These are phyloP conservation scores for Dasysyrphus albostriatus DNA, from an alignment of 2,888 invertebrate genomes.

Conservation along the genomic window DNA sequence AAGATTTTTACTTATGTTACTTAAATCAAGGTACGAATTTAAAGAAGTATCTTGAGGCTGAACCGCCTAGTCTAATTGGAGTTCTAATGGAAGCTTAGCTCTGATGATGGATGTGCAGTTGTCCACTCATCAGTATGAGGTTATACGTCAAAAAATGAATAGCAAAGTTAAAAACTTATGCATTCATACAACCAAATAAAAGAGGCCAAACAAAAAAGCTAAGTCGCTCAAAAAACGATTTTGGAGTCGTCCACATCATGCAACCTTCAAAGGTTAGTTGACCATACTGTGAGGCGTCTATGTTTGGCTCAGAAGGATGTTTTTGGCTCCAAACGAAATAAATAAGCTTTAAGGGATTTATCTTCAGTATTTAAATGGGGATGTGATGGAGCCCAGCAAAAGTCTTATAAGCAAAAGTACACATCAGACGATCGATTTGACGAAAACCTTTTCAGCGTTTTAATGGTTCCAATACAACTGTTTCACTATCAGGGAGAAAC, in stretches of 20 bases:
- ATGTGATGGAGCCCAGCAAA: no score
- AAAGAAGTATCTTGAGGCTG: background rate
- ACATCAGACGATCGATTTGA: no score
- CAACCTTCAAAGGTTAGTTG: background rate
- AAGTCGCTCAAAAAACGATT: conserved; percentile 7
- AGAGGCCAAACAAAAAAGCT: conserved; percentile 17
- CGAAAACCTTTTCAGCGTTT: no score
- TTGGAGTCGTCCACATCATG: background rate
- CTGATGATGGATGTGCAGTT: background rate
- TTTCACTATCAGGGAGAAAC: no score
- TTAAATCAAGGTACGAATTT: conserved; percentile 4
- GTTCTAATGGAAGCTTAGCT: background rate
- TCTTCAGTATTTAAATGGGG: background rate
- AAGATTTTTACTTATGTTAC: no score
- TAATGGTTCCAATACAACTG: background rate
- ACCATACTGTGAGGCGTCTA: conserved; percentile 18
- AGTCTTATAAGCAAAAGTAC: no score
- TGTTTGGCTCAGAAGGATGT: conserved; percentile 23
- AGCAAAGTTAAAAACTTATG: background rate
- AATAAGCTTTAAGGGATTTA: background rate
- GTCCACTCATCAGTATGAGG: background rate
- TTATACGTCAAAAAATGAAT: background rate
- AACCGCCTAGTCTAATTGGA: background rate
- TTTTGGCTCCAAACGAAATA: background rate
- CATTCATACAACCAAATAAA: conserved; percentile 27